Evolutionary conservation across 2,113 vertebrate genomes (phyloP).

Genomic region (Dasyurus viverrinus): DNA sequence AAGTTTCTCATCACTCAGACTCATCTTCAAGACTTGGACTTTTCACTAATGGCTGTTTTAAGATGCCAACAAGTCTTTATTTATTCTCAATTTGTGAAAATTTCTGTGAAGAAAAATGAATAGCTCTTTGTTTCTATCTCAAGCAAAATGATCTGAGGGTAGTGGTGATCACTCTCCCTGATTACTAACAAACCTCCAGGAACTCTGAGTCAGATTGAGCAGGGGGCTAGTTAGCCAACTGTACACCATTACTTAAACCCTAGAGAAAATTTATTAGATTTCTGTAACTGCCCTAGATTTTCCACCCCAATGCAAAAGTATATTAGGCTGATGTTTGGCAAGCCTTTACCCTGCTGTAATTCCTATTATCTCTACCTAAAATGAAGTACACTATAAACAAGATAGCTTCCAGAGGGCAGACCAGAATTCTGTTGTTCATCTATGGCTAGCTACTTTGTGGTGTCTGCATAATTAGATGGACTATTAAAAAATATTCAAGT

Average conservation of each 20-base stretch:
- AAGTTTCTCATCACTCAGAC: neutral
- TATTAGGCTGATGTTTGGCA: neutral
- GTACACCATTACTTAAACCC: neutral
- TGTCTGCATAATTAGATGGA: neutral
- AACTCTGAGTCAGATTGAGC: neutral
- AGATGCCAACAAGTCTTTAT: neutral
- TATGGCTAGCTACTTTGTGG: neutral
- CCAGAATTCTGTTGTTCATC: neutral
- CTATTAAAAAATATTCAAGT: neutral
- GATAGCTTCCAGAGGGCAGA: slow-evolving; percentile 2
- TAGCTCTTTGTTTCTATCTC: neutral
- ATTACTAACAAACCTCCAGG: neutral
- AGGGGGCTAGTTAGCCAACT: slow-evolving; percentile 3
- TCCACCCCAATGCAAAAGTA: neutral
- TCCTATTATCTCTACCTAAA: neutral
- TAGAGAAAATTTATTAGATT: neutral
- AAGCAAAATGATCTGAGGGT: neutral
- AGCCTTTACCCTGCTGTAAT: neutral
- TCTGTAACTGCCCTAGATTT: neutral
- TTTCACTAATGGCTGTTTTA: neutral
- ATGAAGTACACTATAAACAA: neutral
- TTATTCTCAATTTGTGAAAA: neutral
- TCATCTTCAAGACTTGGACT: neutral
- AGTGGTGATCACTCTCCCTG: slow-evolving; percentile 9
- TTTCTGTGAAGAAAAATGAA: neutral